Conservation (phyloP, 2,888 invertebrate species). For the Esperia sulphurella region DNA sequence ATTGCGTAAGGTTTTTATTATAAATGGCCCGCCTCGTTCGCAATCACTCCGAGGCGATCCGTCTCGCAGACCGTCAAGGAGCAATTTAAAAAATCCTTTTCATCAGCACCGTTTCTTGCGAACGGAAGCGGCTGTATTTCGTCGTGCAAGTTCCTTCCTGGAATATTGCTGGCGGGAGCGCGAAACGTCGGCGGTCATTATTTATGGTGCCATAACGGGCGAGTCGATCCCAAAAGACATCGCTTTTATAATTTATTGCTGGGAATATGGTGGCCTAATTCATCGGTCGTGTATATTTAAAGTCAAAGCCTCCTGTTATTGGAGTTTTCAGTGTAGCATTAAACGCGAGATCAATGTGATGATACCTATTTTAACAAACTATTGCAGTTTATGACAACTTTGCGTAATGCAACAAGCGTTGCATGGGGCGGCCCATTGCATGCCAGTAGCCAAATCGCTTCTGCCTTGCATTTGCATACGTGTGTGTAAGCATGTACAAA, state of each 20-base stretch:
- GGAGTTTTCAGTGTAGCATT: too few species aligned
- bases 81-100: slow-evolving; percentile 12
- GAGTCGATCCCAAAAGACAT: slow-evolving; percentile 52
- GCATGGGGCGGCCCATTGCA: too few species aligned
- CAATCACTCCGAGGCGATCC: too few species aligned
- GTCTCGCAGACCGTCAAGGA: background rate
- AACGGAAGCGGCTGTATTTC: slow-evolving; percentile 40
- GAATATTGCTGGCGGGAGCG: slow-evolving; percentile 32
- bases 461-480: too few species aligned
- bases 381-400: too few species aligned
- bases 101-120: slow-evolving; percentile 15
- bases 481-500: too few species aligned
- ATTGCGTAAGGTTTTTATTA: too few species aligned
- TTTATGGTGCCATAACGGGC: slow-evolving; percentile 48
- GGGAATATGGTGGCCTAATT: slow-evolving; percentile 64
- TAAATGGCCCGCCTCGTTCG: too few species aligned
- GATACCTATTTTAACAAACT: too few species aligned
- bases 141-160: slow-evolving; percentile 40
- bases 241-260: slow-evolving; percentile 64
- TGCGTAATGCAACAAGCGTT: too few species aligned
- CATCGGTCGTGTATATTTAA: slow-evolving; percentile 52
- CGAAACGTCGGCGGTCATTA: slow-evolving; percentile 32
- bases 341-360: too few species aligned
- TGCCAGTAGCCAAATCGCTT: too few species aligned
- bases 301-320: background rate